Base-by-base conservation (phyloP, 1,140 invertebrate genomes). In the Capitella teleta region DNA sequence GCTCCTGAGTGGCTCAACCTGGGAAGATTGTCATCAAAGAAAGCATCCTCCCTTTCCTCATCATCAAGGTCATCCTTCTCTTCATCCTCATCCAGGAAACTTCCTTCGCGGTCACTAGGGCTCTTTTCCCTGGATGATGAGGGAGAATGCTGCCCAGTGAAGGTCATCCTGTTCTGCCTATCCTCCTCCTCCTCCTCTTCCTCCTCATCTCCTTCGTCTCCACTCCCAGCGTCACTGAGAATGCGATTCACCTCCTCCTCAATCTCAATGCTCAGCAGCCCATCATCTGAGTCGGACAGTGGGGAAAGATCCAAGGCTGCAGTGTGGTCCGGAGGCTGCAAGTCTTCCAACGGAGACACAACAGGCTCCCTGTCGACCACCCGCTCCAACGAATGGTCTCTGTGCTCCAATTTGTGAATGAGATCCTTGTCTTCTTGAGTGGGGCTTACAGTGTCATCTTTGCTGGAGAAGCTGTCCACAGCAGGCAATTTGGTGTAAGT, bases 361-460 rank as follows among this genome's bases (percentile, higher is more conserved):
- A n/a, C n/a, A n/a, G n/a, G n/a, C n/a, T n/a, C n/a, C n/a, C n/a
- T n/a, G n/a, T n/a, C n/a, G n/a, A n/a, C n/a, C n/a, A n/a, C n/a
- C n/a, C n/a, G n/a, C n/a, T n/a, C n/a, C n/a, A n/a, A n/a, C n/a
- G n/a, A n/a, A n/a, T n/a, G n/a, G n/a, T n/a, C n/a, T n/a, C n/a
- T n/a, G n/a, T n/a, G n/a, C n/a, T n/a, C n/a, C n/a, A n/a, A n/a
- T n/a, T n/a, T n/a, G n/a, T 2, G 38, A 6, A 40, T 6, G 19
- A 19, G 25, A 40, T 40, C 8, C 38, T 44, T 66, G 67, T 46
- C 61, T 59, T 72, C 70, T 25, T 59, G 51, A 6, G 63, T 59
- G 18, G 65, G 64, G 50, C 66, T 71, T 8, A 74, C 57, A 2
- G 74, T 70, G 57, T 76, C 74, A 61, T 76, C 74, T 19, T 66